These are phyloP conservation scores for Arge pagana DNA, from an alignment of 2,888 invertebrate species.

Conservation along the genomic window DNA sequence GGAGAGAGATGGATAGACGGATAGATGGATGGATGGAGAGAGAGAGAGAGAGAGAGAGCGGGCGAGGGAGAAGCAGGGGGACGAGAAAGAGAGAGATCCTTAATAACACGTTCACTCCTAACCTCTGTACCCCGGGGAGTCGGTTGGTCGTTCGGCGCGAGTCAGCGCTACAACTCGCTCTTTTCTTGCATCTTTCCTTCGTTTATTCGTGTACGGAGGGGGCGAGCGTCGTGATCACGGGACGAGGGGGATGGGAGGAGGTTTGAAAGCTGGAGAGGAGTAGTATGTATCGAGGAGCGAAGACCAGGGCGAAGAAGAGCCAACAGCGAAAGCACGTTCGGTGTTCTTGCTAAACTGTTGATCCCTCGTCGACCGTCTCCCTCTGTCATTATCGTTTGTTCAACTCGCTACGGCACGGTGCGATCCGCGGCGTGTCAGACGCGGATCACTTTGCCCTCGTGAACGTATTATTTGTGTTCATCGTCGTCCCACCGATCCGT, in stretches of 20 bases:
- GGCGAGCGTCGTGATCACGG: no score
- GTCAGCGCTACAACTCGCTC: not conserved
- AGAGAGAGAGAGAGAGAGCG: slow-evolving; percentile 17
- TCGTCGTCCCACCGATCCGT: no score
- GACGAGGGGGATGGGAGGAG: no score
- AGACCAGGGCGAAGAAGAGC: not conserved
- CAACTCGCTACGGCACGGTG: slow-evolving; percentile 7
- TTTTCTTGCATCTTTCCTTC: no score
- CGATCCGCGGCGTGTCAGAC: slow-evolving; percentile 12
- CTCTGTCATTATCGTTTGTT: slow-evolving; percentile 22
- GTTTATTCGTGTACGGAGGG: no score
- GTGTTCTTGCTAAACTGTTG: slow-evolving; percentile 20
- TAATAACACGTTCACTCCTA: slow-evolving; percentile 48
- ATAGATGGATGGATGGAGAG: no score
- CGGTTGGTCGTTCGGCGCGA: slow-evolving; percentile 11
- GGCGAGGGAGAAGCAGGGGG: no score
- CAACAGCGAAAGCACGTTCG: slow-evolving; percentile 18
- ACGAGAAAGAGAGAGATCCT: slow-evolving; percentile 37
- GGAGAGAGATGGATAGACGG: no score
- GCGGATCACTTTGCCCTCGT: slow-evolving; percentile 13
- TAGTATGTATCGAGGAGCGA: not conserved
- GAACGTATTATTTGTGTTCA: no score
- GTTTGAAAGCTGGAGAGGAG: slow-evolving; percentile 1
- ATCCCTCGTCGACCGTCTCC: slow-evolving; percentile 7
- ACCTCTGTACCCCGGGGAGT: slow-evolving; percentile 41